A percentile compares a stretch with the other conserved stretches of the same genome.
Evolutionary conservation across 2,888 invertebrate genomes (phyloP).

Genomic region (Nephrotoma appendiculata): DNA sequence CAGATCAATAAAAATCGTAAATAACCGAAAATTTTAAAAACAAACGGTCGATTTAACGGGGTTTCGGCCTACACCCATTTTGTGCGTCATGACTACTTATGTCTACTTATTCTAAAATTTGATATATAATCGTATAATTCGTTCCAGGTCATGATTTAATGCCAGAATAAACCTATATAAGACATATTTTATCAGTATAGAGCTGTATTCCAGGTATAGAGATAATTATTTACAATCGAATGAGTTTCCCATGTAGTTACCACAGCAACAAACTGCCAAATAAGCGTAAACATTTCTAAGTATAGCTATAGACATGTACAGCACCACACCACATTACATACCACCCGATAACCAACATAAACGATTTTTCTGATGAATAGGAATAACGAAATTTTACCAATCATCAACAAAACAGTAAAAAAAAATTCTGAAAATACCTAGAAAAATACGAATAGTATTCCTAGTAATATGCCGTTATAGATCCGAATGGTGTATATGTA

Average conservation of each 20-base stretch:
- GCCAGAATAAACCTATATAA: no score
- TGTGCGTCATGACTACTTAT: no score
- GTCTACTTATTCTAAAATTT: no score
- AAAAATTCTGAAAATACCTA: not conserved
- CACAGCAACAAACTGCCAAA: not conserved
- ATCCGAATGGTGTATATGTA: not conserved
- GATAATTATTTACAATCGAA: no score
- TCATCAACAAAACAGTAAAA: not conserved
- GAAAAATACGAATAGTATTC: not conserved
- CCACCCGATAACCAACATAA: not conserved
- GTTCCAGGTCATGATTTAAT: no score
- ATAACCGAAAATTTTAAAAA: no score
- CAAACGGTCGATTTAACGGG: no score
- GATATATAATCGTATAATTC: no score
- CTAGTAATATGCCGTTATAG: not conserved
- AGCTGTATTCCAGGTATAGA: no score
- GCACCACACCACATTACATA: not conserved
- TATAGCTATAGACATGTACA: not conserved
- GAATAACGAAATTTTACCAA: not conserved
- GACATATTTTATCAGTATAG: no score
- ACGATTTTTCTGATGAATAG: not conserved
- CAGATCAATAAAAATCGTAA: no score
- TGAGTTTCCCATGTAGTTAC: not conserved
- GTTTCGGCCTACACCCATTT: no score
- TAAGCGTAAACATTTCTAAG: not conserved